Evolutionary conservation across 1,140 invertebrate species (phyloP).

Genomic region (Pantala flavescens): DNA sequence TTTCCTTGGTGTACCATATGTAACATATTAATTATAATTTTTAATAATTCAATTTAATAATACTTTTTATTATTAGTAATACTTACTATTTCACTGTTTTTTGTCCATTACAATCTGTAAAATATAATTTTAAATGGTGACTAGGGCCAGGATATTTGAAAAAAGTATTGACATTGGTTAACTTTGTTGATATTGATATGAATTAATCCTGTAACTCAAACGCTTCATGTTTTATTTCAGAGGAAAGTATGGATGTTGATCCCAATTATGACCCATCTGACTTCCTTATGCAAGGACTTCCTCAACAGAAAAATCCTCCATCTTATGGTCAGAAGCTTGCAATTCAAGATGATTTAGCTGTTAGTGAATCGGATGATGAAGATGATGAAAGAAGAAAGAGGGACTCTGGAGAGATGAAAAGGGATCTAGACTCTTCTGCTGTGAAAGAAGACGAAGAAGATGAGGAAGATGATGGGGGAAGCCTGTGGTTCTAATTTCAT

Average conservation of each 20-base stretch:
- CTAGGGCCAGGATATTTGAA: too few relatives aligned
- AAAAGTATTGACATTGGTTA: too few relatives aligned
- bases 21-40: too few relatives aligned
- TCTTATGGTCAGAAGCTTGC: conserved; percentile 24
- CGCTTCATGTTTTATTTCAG: conserved; percentile 29
- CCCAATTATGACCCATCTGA: conserved; percentile 80
- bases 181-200: too few relatives aligned
- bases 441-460: conserved; percentile 27
- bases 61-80: too few relatives aligned
- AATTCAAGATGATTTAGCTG: conserved; percentile 20
- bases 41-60: too few relatives aligned
- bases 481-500: conserved; percentile 25
- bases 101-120: too few relatives aligned
- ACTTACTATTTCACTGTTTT: too few relatives aligned
- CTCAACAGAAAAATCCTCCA: conserved; percentile 24
- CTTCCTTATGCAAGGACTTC: conserved; percentile 53
- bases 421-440: conserved; percentile 35
- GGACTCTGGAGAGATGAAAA: conserved; percentile 35
- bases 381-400: conserved; percentile 30
- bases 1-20: too few relatives aligned
- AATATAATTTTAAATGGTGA: too few relatives aligned
- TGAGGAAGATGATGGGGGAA: conserved; percentile 39
- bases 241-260: conserved; percentile 70
- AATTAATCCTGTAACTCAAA: too few relatives aligned
- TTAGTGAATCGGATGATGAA: conserved; percentile 23